phyloP scores from a whole-genome alignment of 2,888 invertebrate species.

The Lycophotia porphyrea region DNA sequence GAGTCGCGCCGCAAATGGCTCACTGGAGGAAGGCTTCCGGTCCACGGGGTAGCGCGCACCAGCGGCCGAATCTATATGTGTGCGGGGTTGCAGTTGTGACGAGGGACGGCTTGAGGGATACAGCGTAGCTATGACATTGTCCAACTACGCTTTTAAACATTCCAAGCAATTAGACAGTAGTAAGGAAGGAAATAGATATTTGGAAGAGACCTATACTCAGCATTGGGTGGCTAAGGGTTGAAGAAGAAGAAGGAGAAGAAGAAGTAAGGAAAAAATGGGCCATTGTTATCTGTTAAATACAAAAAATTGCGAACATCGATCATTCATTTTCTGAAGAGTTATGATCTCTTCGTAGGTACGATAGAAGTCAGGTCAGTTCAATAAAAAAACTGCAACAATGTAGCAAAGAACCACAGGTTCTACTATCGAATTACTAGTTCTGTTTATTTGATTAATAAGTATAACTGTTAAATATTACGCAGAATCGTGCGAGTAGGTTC shows the following conservation, averaged over 20 bases:
- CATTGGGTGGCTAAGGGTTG: too few relatives aligned
- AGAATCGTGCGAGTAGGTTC: neutral
- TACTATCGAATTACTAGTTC: neutral
- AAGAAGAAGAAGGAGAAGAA: too few relatives aligned
- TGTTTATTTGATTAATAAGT: neutral
- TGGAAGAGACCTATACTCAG: too few relatives aligned
- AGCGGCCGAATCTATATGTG: neutral
- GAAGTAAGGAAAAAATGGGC: neutral
- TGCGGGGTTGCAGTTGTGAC: conserved; percentile 4
- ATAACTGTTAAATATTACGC: neutral
- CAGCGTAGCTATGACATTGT: neutral
- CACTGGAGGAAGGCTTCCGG: conserved; percentile 25
- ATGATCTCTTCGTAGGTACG: neutral
- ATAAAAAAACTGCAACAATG: neutral
- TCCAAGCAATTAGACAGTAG: neutral
- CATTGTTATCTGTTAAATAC: neutral
- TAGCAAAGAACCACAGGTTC: neutral
- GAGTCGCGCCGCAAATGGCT: conserved; percentile 34
- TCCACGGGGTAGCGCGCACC: conserved; percentile 19
- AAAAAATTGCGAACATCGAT: neutral
- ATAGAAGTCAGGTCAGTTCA: neutral
- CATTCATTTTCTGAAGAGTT: neutral
- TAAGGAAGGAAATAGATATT: too few relatives aligned
- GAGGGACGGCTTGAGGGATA: neutral
- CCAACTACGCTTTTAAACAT: neutral